These are phyloP conservation scores for Psephotus haematonotus DNA, from an alignment of 2,113 vertebrate species.

Conservation along the genomic window DNA sequence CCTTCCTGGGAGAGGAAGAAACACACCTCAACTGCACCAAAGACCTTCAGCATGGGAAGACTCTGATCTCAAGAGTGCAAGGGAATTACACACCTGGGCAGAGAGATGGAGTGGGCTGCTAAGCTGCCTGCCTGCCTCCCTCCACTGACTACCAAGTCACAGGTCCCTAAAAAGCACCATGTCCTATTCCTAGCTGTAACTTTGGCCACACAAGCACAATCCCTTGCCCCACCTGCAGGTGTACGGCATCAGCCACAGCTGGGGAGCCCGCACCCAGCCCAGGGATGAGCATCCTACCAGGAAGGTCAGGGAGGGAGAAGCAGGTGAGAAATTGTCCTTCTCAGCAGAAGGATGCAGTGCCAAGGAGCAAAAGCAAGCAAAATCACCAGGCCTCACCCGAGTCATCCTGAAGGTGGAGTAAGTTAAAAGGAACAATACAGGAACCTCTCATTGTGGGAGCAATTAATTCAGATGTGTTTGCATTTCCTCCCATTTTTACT, in stretches of 20 bases:
- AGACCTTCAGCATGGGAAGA: rapidly evolving
- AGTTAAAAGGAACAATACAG: background rate
- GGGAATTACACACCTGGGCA: background rate
- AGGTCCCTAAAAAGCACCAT: background rate
- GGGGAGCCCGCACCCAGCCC: background rate
- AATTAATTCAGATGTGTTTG: background rate
- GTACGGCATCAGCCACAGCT: background rate
- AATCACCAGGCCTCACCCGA: background rate
- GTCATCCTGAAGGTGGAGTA: background rate
- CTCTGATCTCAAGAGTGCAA: background rate
- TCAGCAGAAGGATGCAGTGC: background rate
- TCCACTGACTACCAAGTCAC: rapidly evolving
- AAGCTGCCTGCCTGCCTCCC: background rate
- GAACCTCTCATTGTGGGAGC: background rate
- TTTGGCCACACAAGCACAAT: background rate
- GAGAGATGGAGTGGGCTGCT: rapidly evolving
- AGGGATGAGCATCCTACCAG: background rate
- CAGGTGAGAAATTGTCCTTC: background rate
- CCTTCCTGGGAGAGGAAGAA: background rate
- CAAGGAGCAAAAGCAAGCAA: background rate
- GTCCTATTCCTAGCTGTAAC: background rate
- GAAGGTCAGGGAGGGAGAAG: background rate
- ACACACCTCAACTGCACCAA: background rate
- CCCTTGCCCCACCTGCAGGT: background rate
- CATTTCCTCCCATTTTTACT: background rate